phyloP scores from a whole-genome alignment of 2,888 invertebrate species.

The Rotaria socialis region DNA sequence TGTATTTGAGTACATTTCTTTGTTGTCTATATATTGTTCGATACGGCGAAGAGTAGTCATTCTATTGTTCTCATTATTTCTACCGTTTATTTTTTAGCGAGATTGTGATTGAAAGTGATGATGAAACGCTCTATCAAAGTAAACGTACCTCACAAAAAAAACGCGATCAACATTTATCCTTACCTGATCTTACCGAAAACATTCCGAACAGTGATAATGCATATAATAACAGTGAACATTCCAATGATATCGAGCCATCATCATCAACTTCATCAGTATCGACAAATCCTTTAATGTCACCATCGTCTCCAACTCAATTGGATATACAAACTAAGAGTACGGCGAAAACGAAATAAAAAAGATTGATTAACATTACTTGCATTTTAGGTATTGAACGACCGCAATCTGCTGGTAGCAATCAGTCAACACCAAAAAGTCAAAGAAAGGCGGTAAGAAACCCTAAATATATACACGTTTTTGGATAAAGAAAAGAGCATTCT shows the following conservation, averaged over 20 bases:
- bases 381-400: neutral
- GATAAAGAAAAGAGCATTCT: no score
- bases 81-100: neutral
- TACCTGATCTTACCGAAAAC: constrained; percentile 5
- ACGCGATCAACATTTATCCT: constrained; percentile 28
- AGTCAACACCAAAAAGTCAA: constrained; percentile 11
- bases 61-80: no score
- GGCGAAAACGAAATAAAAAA: neutral
- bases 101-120: constrained; percentile 33
- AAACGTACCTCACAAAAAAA: constrained; percentile 26
- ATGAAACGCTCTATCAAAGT: constrained; percentile 29
- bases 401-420: neutral
- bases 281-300: neutral
- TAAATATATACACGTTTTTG: no score
- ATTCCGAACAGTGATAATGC: neutral
- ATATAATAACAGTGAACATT: neutral
- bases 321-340: neutral
- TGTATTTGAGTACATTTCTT: neutral
- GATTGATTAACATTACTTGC: neutral
- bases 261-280: neutral
- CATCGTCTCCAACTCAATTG: neutral
- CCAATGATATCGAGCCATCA: neutral
- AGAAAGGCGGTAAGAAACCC: neutral
- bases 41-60: neutral
- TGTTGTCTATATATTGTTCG: neutral